These are phyloP conservation scores for Neoitamus cyanurus DNA, from an alignment of 2,888 invertebrate genomes.

Conservation along the genomic window DNA sequence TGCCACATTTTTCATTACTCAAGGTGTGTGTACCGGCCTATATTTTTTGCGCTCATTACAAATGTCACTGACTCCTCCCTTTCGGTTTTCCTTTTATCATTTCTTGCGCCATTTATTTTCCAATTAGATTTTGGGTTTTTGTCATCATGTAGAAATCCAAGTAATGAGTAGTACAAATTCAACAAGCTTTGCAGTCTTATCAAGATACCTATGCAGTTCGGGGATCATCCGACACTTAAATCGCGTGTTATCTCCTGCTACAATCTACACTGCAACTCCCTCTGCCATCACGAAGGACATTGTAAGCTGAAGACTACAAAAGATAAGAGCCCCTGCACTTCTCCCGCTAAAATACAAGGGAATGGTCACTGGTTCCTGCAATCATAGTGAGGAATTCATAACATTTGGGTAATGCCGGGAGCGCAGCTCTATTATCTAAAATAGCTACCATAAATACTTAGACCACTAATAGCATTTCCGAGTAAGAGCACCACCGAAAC, in stretches of 20 bases:
- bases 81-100: too few relatives aligned
- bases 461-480: background rate
- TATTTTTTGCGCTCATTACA: too few relatives aligned
- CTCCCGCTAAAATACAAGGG: background rate
- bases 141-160: too few relatives aligned
- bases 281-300: background rate
- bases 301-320: background rate
- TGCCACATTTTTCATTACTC: too few relatives aligned
- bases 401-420: background rate
- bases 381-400: background rate
- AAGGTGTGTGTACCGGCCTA: too few relatives aligned
- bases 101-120: too few relatives aligned
- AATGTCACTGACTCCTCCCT: too few relatives aligned
- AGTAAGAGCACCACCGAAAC: background rate
- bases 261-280: background rate
- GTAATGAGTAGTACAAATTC: too few relatives aligned
- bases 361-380: background rate
- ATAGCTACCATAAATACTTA: conserved; percentile 3
- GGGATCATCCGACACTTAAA: background rate
- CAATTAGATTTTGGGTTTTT: too few relatives aligned
- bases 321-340: background rate
- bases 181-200: too few relatives aligned
- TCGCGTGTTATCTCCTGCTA: background rate
- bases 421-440: background rate
- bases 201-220: background rate